phyloP scores from a whole-genome alignment of 2,888 invertebrate genomes.

The Drosophila nr. medialis region DNA sequence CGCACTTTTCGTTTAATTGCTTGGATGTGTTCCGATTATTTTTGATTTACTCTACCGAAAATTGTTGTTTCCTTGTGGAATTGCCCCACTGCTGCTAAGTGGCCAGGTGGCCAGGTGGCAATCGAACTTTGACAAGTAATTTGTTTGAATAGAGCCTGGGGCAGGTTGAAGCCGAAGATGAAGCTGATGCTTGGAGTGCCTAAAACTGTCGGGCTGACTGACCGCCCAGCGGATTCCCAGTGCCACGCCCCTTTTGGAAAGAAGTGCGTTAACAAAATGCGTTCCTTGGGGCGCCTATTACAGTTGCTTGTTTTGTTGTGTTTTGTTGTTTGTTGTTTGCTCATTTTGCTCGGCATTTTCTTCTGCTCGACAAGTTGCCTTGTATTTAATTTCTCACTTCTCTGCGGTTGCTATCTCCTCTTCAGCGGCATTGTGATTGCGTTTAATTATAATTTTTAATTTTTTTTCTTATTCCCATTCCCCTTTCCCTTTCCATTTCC shows the following conservation, averaged over 20 bases:
- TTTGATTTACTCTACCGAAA: background rate
- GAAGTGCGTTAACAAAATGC: slow-evolving; percentile 37
- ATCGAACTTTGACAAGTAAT: slow-evolving; percentile 8
- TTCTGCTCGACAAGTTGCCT: slow-evolving; percentile 33
- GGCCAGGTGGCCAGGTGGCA: background rate
- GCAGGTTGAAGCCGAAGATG: background rate
- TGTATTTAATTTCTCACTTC: slow-evolving; percentile 40
- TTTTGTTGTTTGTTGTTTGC: slow-evolving; percentile 45
- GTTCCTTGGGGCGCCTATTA: slow-evolving; percentile 44
- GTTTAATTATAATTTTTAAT: slow-evolving; percentile 67
- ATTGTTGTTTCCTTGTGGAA: slow-evolving; percentile 1
- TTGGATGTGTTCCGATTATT: background rate
- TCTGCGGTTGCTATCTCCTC: slow-evolving; percentile 18
- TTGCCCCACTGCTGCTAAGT: background rate
- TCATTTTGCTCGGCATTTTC: slow-evolving; percentile 24
- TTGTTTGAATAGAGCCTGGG: slow-evolving; percentile 27
- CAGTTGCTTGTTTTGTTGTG: slow-evolving; percentile 55
- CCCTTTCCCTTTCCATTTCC: no score
- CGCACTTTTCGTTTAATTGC: background rate
- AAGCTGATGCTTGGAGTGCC: background rate
- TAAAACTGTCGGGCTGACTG: slow-evolving; percentile 8
- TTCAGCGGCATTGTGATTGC: slow-evolving; percentile 58
- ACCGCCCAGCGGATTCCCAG: background rate
- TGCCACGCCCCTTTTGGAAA: slow-evolving; percentile 13
- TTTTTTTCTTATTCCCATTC: background rate